Conservation (phyloP, 2,113 vertebrate species). For the Hippocampus mohnikei region DNA sequence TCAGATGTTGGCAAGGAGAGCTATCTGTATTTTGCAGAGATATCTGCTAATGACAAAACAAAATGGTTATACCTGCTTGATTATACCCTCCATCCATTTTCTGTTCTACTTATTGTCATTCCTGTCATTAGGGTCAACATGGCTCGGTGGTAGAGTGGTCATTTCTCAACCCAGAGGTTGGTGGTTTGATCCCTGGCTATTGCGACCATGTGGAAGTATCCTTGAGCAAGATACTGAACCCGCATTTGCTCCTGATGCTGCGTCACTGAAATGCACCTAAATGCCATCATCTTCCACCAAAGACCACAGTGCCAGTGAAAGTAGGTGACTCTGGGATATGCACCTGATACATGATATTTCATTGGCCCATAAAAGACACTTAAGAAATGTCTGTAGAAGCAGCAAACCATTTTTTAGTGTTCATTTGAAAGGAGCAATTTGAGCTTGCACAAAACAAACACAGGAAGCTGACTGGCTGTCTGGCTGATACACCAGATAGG, state of each 20-base stretch:
- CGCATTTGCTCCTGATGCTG: background rate
- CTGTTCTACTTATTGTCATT: no score
- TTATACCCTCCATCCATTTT: no score
- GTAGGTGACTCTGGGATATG: background rate
- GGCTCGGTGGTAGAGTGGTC: no score
- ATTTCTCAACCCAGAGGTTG: no score
- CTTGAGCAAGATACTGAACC: no score
- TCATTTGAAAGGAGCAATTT: slow-evolving; percentile 39
- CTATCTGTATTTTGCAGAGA: no score
- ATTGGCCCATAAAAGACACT: background rate
- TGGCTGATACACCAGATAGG: slow-evolving; percentile 23
- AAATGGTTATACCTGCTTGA: no score
- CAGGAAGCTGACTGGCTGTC: slow-evolving; percentile 43
- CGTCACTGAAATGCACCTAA: background rate
- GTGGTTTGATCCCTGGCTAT: no score
- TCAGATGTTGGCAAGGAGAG: no score
- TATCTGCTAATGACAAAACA: no score
- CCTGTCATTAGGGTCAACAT: no score
- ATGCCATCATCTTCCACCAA: background rate
- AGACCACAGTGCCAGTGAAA: background rate
- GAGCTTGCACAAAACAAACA: slow-evolving; percentile 50
- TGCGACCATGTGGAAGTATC: no score
- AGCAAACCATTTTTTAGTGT: background rate
- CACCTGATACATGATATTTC: background rate
- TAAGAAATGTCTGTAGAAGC: background rate